Evolutionary conservation across 2,888 invertebrate species (phyloP), one percentile per base, ranked within the genome.

Genomic region (Nymphalis c-album): DNA sequence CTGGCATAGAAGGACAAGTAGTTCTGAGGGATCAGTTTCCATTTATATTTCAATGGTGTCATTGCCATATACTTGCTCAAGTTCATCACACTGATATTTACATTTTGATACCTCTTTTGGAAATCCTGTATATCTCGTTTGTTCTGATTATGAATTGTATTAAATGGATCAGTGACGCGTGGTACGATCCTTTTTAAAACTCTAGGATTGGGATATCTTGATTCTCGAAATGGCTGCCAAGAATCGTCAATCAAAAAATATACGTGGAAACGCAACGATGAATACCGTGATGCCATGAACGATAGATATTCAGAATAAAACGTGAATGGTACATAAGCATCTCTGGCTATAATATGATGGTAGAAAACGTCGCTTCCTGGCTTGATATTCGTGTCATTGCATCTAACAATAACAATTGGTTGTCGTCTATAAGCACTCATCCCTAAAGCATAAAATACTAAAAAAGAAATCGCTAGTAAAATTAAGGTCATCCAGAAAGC

Each of bases 1-100:
- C 94, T 84, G 1, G 91, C 84, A 53, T 94, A 93, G 76, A 94
- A 94, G 22, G 91, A 76, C 20, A 92, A 76, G 69, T 91, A 85
- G 8, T 83, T 74, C 1, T 79, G 72, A n/a, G 92, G 91, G 62
- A 94, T 84, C 35, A 79, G 80, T 68, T 80, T 86, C 93, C 94
- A 94, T 62, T 85, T 88, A 60, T 84, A 84, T 68, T 84, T 86
- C 55, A 94, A 78, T 0, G 93, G 93, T 1, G 93, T 93, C 69
- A 80, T 83, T 48, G 85, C 79, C 87, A 94, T 93, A 62, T 87
- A 92, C 69, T 91, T 86, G 74, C 85, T 82, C 67, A 88, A 67
- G 57, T 80, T 72, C 73, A 83, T 82, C 48, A 91, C 80, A 53
- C 85, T 86, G 8, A 93, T 74, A 50, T 89, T 88, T 0, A 94